Evolutionary conservation across 2,113 vertebrate genomes (phyloP), one percentile per base, ranked within the genome.

Genomic region (Varanus komodoensis): DNA sequence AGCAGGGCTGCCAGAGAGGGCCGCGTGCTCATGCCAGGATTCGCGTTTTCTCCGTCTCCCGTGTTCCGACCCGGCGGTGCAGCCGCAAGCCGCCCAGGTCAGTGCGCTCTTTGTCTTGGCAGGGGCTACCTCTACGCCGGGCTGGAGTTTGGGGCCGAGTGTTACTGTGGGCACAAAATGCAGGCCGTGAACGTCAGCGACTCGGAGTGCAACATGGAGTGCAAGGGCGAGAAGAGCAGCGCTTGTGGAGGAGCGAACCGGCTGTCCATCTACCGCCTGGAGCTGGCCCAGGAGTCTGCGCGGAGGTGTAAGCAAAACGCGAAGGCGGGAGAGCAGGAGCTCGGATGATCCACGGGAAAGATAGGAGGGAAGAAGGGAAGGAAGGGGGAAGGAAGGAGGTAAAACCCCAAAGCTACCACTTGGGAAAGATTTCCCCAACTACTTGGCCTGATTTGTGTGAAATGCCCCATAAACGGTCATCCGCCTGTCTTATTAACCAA

Each of bases 101-200:
- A 44, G 8, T 1, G 14, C 3, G 64, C 44, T 82, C 27, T 80
- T 52, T 94, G 11, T 91, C n/a, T 89, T 34, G 90, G 2, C 94
- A 99, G 99, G 96, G 99, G 99, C 1, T 99, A 99, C 97, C 97
- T 99, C 95, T 99, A 98, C 0, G 98, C 99, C 0, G 99, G 99
- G 77, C 97, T 99, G 97, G 99, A 99, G 95, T 99, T 99, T 0
- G 99, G 99, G 0, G 99, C 99, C 0, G 99, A 99, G 95, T 99
- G 99, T 94, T 99, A 99, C 97, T 99, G 99, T 0, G 98, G 99
- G 54, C 99, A 99, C 97, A 99, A 98, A 96, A 98, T 99, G 95
- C 98, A 99, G 96, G 98, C 98, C 0, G 21, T 94, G 0, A 99
- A 99, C 1, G 96, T 96, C 92, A 98, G 98, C 0, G 98, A 99